Evolutionary conservation across 2,797 vertebrate species (phyloP), one percentile per base, ranked within the genome.

Genomic region (Garrulus glandarius): DNA sequence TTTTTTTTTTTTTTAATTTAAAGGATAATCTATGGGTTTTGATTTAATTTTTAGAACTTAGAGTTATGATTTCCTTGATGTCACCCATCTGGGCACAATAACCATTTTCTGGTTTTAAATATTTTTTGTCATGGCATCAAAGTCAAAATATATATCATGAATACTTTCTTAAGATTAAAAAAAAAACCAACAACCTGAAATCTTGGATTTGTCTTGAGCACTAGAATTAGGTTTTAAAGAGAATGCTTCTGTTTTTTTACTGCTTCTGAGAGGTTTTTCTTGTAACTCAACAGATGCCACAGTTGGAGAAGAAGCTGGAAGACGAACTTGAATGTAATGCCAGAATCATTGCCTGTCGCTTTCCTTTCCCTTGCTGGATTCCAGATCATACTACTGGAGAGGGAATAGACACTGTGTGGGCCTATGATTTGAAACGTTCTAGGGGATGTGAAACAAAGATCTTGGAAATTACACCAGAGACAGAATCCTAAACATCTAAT

Each of bases 351-450:
- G 99, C 99, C 30, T 99, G 99, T 83, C 98, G 99, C 69, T 99
- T 99, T 89, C 99, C 99, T 69, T 99, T 99, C 86, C 99, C 99
- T 5, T 98, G 97, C 55, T 99, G 99, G 99, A 97, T 97, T 39
- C 99, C 99, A 18, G 98, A 98, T 96, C 95, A 95, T 13, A 97
- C 98, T 14, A 70, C 96, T 4, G 99, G 99, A 75, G 98, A 99
- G 84, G 99, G 99, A 82, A 98, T 98, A 49, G 99, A 99, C 95
- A 98, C 99, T 0, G 99, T 99, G 26, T 99, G 99, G 99, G 98
- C 97, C 17, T 99, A 99, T 1, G 97, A 99, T 36, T 94, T 97
- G 47, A 96, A 97, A 86, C 93, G 91, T 44, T 98, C 98, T 65
- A 97, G 97, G 95, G 83, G 53, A 44, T 18, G 4, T 46, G 46